These are phyloP conservation scores for Hirtodrosophila trivittata DNA, from an alignment of 2,888 invertebrate genomes.

Conservation along the genomic window DNA sequence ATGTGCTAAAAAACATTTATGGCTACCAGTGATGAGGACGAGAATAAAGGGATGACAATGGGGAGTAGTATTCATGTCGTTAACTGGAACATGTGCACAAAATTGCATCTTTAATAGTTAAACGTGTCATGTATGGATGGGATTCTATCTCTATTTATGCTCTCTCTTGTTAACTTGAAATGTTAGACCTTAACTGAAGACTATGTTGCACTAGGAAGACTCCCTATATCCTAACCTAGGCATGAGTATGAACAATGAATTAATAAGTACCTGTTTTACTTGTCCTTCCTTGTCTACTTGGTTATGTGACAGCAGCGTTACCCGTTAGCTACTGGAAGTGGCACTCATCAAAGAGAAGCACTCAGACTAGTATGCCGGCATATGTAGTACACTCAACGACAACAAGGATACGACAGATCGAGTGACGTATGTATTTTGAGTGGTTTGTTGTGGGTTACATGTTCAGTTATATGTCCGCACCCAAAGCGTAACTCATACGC, in stretches of 20 bases:
- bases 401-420: conserved; percentile 24
- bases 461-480: conserved; percentile 33
- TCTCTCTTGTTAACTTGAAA: no score
- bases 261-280: neutral
- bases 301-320: no score
- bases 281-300: neutral
- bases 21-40: conserved; percentile 7
- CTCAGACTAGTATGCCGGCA: conserved; percentile 3
- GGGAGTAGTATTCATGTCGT: conserved; percentile 22
- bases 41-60: conserved; percentile 7
- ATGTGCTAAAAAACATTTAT: conserved; percentile 18
- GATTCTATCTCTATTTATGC: no score
- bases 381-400: no score
- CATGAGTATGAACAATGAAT: neutral
- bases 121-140: neutral
- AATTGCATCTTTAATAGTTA: conserved; percentile 15
- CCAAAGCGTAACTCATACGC: conserved; percentile 61
- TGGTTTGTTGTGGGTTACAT: neutral
- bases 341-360: conserved; percentile 13
- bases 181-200: no score
- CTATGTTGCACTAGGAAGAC: no score
- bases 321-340: neutral
- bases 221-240: no score
- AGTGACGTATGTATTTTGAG: conserved; percentile 33
- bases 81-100: conserved; percentile 6